Percentiles rank a stretch among this genome's conserved stretches.
Evolutionary conservation across 2,888 invertebrate species (phyloP).

Genomic region (Asteroscopus sphinx): DNA sequence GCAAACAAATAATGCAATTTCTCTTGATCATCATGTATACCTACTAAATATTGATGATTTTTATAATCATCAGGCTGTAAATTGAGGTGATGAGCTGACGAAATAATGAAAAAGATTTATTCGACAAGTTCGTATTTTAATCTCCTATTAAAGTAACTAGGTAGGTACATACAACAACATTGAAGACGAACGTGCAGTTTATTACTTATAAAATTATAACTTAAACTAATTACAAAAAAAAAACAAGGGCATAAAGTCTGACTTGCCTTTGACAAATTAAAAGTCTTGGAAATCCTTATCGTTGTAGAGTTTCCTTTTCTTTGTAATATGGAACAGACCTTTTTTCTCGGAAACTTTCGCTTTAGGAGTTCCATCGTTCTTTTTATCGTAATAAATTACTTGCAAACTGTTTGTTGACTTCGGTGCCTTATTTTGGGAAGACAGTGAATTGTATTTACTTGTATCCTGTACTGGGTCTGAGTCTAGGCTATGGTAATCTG

Average conservation of each 20-base stretch:
- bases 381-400: slow-evolving; percentile 76
- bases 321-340: slow-evolving; percentile 80
- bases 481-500: slow-evolving; percentile 58
- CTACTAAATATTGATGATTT: no score
- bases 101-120: no score
- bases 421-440: slow-evolving; percentile 64
- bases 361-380: slow-evolving; percentile 56
- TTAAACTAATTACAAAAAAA: slow-evolving; percentile 4
- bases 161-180: neutral
- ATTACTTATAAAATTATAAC: slow-evolving; percentile 15
- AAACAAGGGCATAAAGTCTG: slow-evolving; percentile 9
- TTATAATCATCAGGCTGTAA: no score
- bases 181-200: slow-evolving; percentile 33
- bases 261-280: slow-evolving; percentile 55
- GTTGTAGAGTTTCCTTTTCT: slow-evolving; percentile 83
- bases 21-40: no score
- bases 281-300: slow-evolving; percentile 82
- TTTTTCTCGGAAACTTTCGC: slow-evolving; percentile 72
- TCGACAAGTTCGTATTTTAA: no score
- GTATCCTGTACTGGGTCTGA: slow-evolving; percentile 63
- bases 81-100: no score
- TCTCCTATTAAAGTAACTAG: no score
- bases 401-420: slow-evolving; percentile 71
- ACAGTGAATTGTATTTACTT: slow-evolving; percentile 51
- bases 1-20: no score